Base-by-base conservation (phyloP, 1,140 invertebrate genomes). In the Anastatus disparis region DNA sequence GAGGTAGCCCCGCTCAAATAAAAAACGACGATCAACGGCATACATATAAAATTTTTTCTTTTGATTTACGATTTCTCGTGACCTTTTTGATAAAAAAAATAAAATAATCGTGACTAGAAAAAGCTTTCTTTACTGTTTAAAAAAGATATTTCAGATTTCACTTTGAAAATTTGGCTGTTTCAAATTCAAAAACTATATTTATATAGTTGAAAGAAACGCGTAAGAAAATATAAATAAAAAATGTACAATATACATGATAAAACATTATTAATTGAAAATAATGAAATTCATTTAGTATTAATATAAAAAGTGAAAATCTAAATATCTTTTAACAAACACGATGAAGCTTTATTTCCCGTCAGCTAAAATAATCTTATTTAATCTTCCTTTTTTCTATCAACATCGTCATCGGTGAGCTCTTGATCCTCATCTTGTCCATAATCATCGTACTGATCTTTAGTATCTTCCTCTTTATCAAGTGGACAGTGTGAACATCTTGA, bases 401-500 rank as follows among this genome's bases (percentile, higher is more conserved):
- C 62, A 52, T 78, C 77, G 7, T 81, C 81, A 13, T 83, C 81
- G 8, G 35, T 29, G 22, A 81, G 35, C 13, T 81, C 77, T n/a
- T n/a, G n/a, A 8, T 82, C 84, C 3, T 82, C 80, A 15, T 82
- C 79, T 46, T 85, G 82, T 12, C 82, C 84, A 48, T 82, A 85
- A 63, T 85, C 84, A 50, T 85, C 81, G 64, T 81, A 85, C 27
- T 81, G 77, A 13, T 85, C 82, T 55, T 79, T 81, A 7, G 74
- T 44, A 24, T 80, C 77, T 3, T 77, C 75, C 40, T 79, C 78
- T 15, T 78, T 78, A 44, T 79, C 73, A 15, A 75, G 38, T 2
- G 83, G 80, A 71, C 82, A 84, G 26, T 82, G 76, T 12, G 73
- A 46, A 67, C 84, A 93, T 86, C 90, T 88, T 77, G 90, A 95